These are phyloP conservation scores for Trichogramma evanescens DNA, from an alignment of 2,888 invertebrate genomes.

Conservation along the genomic window DNA sequence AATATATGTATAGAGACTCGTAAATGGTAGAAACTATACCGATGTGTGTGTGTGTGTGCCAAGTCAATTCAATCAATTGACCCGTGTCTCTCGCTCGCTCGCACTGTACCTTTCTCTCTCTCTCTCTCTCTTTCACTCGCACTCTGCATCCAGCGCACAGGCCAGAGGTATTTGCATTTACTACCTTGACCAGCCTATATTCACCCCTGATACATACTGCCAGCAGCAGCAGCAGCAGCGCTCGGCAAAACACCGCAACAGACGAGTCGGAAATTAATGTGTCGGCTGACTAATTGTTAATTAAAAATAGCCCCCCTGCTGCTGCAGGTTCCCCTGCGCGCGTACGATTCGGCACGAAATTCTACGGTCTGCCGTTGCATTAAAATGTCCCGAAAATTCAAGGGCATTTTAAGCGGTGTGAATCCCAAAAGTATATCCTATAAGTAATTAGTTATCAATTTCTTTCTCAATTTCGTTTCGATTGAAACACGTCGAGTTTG, in stretches of 20 bases:
- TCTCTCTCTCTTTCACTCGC: too few species aligned
- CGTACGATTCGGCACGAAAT: not conserved
- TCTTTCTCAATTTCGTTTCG: too few species aligned
- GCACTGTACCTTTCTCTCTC: too few species aligned
- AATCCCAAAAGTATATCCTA: too few species aligned
- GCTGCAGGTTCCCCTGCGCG: not conserved
- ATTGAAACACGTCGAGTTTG: too few species aligned
- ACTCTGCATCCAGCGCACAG: too few species aligned
- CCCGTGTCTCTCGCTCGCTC: constrained; percentile 16
- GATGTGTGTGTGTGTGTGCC: constrained; percentile 19
- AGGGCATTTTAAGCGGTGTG: too few species aligned
- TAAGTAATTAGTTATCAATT: too few species aligned
- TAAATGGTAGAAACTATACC: not conserved
- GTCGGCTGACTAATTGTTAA: constrained; percentile 46
- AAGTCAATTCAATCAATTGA: constrained; percentile 47
- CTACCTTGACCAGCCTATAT: constrained; percentile 16
- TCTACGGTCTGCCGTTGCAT: too few species aligned
- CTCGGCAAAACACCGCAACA: constrained; percentile 39
- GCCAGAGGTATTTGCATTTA: constrained; percentile 41
- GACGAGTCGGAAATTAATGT: constrained; percentile 46
- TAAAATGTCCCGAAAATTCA: too few species aligned
- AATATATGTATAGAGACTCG: not conserved
- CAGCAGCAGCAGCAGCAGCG: constrained; percentile 2
- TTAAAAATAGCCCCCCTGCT: constrained; percentile 36
- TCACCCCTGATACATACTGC: too few species aligned